Base-by-base conservation (phyloP, 1,140 invertebrate genomes). In the Lucilia cuprina region DNA sequence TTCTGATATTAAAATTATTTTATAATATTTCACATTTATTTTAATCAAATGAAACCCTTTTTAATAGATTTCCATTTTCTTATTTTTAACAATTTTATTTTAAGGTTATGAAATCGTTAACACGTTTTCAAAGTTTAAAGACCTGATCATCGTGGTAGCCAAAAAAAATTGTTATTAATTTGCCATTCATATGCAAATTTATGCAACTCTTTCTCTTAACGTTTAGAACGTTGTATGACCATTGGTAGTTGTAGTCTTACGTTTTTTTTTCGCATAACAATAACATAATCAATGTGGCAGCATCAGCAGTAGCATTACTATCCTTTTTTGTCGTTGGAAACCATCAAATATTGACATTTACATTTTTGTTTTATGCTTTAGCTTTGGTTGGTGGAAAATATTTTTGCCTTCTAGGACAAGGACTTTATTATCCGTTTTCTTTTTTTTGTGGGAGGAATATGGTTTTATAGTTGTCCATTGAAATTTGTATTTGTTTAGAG, bases 111-210 rank as follows among this genome's bases (percentile, higher is more conserved):
- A 70, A 70, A 70, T 34, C 74, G 12, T 78, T n/a, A 55, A 65
- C 19, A 12, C 19, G 17, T 60, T 50, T 77, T 34, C 74, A 14
- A 83, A 50, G 21, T 50, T 78, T 17, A 47, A 74, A 80, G 34
- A 50, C 75, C 77, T 82, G 75, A 84, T 83, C 82, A 82, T 30
- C 49, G 49, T 84, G 55, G 41, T 41, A 8, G 0, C 41, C 41
- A 2, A 41, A 41, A 41, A 35, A 82, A 84, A 78, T 82, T 83
- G 83, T 85, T 60, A 77, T 85, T 85, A 85, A 85, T 85, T 85
- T 83, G 47, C 84, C 74, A 85, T 85, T 85, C 84, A 85, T 85
- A 85, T 85, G 84, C 84, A 85, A 85, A 85, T 85, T 85, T 85
- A 85, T 85, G 82, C 84, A 84, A 82, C 84, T 77, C 60, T 83